phyloP scores from a whole-genome alignment of 2,888 invertebrate genomes.

The Agriopis leucophaearia region DNA sequence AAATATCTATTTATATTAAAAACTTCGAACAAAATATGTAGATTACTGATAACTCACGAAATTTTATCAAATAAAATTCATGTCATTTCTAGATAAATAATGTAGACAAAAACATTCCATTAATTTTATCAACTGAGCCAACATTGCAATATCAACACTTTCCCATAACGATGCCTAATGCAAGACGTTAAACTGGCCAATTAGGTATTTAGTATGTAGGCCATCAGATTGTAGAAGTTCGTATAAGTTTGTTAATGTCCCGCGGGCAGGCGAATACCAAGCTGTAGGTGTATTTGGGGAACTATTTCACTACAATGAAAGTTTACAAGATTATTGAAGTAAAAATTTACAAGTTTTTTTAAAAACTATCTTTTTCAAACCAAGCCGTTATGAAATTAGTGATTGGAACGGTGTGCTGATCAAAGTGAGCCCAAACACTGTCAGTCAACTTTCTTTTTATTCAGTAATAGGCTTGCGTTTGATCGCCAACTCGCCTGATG shows the following conservation, averaged over 20 bases:
- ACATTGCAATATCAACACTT: slow-evolving; percentile 33
- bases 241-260: slow-evolving; percentile 73
- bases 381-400: no score
- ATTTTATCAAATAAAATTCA: no score
- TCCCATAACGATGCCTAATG: slow-evolving; percentile 48
- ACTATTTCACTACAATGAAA: not conserved
- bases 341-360: no score
- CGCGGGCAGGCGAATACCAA: slow-evolving; percentile 62
- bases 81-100: not conserved
- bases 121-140: not conserved
- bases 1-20: no score
- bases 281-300: slow-evolving; percentile 13
- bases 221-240: slow-evolving; percentile 73
- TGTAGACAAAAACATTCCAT: not conserved
- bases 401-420: no score
- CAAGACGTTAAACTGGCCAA: slow-evolving; percentile 56
- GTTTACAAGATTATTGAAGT: not conserved
- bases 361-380: no score
- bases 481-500: no score
- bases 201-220: slow-evolving; percentile 72
- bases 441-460: no score
- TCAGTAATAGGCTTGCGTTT: no score
- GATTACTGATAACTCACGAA: no score
- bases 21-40: no score
- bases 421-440: no score